A percentile compares a stretch with the other conserved stretches of the same genome.
phyloP scores from a whole-genome alignment of 2,113 vertebrate species.

The Myotis davidii region DNA sequence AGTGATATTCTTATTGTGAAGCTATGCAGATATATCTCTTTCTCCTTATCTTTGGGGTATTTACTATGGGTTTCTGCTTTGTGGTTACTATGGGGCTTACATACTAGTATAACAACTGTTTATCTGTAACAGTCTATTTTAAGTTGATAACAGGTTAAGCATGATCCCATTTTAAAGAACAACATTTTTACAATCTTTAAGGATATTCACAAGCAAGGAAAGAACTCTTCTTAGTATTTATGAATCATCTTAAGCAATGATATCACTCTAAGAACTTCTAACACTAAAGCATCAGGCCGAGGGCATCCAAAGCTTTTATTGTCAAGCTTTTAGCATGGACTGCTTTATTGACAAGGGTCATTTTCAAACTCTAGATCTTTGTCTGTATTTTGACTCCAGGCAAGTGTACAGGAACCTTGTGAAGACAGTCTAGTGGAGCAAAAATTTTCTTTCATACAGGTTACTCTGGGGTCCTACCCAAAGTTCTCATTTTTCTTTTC shows the following conservation, averaged over 20 bases:
- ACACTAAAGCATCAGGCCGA: neutral
- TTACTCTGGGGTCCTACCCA: neutral
- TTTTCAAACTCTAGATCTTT: neutral
- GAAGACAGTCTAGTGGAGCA: neutral
- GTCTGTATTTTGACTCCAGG: neutral
- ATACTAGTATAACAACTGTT: neutral
- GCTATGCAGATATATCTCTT: neutral
- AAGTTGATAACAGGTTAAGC: neutral
- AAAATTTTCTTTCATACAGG: constrained; percentile 28
- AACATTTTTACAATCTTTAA: neutral
- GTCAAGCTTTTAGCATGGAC: neutral
- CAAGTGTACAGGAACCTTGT: neutral
- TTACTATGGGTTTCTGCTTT: neutral
- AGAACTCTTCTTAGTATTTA: neutral
- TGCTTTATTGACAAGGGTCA: neutral
- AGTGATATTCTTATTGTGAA: neutral
- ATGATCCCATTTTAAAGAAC: neutral
- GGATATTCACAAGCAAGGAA: neutral
- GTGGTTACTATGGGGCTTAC: neutral
- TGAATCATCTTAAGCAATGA: neutral
- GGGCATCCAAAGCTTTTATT: neutral
- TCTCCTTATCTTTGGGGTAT: neutral
- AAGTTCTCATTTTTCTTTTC: constrained; percentile 12
- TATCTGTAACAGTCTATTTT: neutral
- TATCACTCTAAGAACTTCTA: neutral